A percentile compares a stretch with the other conserved stretches of the same genome.
Conservation (phyloP, 1,140 invertebrate species). For the Metaphire vulgaris region DNA sequence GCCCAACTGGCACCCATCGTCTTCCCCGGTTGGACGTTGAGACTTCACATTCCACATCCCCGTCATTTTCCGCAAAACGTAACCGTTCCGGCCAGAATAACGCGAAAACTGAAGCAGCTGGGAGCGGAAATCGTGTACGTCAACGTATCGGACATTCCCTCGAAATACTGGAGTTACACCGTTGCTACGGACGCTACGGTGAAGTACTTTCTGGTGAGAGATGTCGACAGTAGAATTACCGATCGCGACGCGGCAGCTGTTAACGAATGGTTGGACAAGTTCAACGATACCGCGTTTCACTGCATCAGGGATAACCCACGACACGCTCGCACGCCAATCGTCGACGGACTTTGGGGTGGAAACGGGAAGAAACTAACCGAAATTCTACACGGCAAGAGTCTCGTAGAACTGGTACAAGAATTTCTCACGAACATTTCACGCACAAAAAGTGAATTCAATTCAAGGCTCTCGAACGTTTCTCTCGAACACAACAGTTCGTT, state of each 20-base stretch:
- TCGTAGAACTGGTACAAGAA: background rate
- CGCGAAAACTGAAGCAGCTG: background rate
- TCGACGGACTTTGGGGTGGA: constrained; percentile 12
- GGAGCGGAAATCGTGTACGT: background rate
- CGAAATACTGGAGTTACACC: constrained; percentile 38
- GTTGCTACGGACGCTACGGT: constrained; percentile 40
- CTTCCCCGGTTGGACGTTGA: constrained; percentile 27
- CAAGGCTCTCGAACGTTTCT: background rate
- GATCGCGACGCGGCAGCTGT: constrained; percentile 41
- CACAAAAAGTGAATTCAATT: background rate
- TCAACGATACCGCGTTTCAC: constrained; percentile 32
- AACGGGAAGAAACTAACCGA: background rate
- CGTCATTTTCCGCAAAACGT: too few relatives aligned
- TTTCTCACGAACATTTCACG: background rate
- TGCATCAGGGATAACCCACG: constrained; percentile 39
- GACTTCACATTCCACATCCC: constrained; percentile 24
- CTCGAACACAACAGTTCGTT: background rate
- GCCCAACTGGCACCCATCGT: constrained; percentile 18
- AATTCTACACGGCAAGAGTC: too few relatives aligned
- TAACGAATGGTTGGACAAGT: constrained; percentile 34
- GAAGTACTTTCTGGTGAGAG: constrained; percentile 39
- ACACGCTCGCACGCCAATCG: constrained; percentile 13
- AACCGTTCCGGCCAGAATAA: constrained; percentile 12
- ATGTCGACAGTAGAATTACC: constrained; percentile 37
- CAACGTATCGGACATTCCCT: background rate